Evolutionary conservation across 2,113 vertebrate species (phyloP), one percentile per base, ranked within the genome.

Genomic region (Colaptes auratus): DNA sequence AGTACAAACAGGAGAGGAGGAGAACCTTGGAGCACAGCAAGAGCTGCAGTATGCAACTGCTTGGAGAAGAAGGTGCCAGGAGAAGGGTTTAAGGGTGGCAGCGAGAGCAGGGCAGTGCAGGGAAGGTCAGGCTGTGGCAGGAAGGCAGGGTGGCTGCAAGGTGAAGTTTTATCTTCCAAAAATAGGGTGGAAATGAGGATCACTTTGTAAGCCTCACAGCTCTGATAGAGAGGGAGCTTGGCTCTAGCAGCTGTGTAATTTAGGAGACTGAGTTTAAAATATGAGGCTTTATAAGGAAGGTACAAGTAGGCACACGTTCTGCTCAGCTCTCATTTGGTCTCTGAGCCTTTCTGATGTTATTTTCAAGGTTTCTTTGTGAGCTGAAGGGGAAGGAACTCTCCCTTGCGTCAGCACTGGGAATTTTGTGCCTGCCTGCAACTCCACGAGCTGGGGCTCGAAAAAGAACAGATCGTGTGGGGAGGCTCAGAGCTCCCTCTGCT

Each of bases 391-490:
- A 89, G 73, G 56, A 81, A 74, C n/a, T 88, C 24, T 9, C 17
- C 67, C 55, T 46, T 50, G 52, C 0, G 3, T 55, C 86, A 90
- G 69, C 35, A 31, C 80, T 53, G 86, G 70, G 69, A 44, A 31
- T 74, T 55, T 20, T 15, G 20, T 13, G 50, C 3, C 1, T 58
- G 82, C 36, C 55, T 75, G 67, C 36, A 63, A 15, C 61, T 71
- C 42, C 27, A 4, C 0, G 28, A 65, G 66, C 78, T 30, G 87
- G 59, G 78, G 63, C 75, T 88, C 52, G 72, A 5, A n/a, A n/a
- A 66, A 5, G 31, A 81, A 14, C 66, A n/a, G 0, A 1, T 20
- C 0, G 5, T n/a, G 46, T 17, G 0, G 0, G 36, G 70, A 59
- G 36, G 28, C 42, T 59, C 0, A 0, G 36, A 48, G 60, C 52